phyloP scores from a whole-genome alignment of 2,113 vertebrate genomes.

The Nematolebias whitei region DNA sequence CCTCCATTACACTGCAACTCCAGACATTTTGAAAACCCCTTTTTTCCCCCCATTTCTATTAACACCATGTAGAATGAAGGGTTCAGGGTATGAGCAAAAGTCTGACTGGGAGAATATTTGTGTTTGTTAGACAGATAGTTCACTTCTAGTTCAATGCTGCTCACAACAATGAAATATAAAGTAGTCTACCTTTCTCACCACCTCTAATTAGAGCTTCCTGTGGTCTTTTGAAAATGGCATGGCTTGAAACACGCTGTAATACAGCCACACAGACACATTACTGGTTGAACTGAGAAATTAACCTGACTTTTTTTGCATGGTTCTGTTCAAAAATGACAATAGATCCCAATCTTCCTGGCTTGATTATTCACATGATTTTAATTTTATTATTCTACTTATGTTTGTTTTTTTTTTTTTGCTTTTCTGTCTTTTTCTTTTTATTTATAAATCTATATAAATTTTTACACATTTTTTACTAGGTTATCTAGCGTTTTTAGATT shows the following conservation, averaged over 20 bases:
- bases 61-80: constrained; percentile 49
- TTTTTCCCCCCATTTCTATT: constrained; percentile 67
- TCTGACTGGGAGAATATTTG: constrained; percentile 27
- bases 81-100: constrained; percentile 31
- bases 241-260: constrained; percentile 58
- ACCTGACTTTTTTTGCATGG: constrained; percentile 68
- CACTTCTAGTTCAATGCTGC: constrained; percentile 60
- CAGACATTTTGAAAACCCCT: constrained; percentile 54
- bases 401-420: constrained; percentile 60
- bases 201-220: constrained; percentile 73
- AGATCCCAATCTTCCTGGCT: constrained; percentile 56
- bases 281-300: constrained; percentile 53
- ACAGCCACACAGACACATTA: constrained; percentile 46
- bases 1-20: constrained; percentile 76
- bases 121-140: constrained; percentile 52
- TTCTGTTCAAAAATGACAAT: constrained; percentile 64
- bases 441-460: not conserved
- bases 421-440: constrained; percentile 33
- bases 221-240: constrained; percentile 67
- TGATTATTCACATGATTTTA: constrained; percentile 52
- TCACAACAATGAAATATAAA: constrained; percentile 55
- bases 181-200: constrained; percentile 53
- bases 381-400: constrained; percentile 22
- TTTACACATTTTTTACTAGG: constrained; percentile 47
- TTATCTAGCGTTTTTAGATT: constrained; percentile 62